Percentiles rank a stretch among this genome's conserved stretches.
Conservation (phyloP, 2,797 vertebrate genomes). For the Botia kubotai region DNA sequence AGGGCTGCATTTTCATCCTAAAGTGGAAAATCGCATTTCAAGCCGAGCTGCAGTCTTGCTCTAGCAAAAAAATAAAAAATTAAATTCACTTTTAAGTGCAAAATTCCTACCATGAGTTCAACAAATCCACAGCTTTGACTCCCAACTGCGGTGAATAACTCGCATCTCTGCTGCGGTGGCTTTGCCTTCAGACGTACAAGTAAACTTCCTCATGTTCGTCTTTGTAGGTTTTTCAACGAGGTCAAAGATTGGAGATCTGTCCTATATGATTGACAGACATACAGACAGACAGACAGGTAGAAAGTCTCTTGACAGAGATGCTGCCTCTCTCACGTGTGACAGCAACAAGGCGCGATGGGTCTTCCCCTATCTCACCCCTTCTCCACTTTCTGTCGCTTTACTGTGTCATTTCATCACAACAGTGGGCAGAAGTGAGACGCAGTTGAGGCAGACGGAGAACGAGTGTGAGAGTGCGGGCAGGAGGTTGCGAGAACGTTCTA, state of each 20-base stretch:
- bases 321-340: too few species aligned
- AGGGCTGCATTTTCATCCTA: background rate
- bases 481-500: conserved; percentile 8
- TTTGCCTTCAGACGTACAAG: background rate
- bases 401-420: conserved; percentile 17
- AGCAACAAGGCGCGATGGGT: conserved; percentile 9
- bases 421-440: conserved; percentile 4
- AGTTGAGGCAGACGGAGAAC: background rate
- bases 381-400: background rate
- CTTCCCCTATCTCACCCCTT: conserved; percentile 24
- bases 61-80: too few species aligned
- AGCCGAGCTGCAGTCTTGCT: conserved; percentile 1
- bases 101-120: too few species aligned
- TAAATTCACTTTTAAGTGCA: too few species aligned
- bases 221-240: background rate
- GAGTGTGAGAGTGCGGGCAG: background rate
- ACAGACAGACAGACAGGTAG: background rate
- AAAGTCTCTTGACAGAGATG: too few species aligned
- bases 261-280: conserved; percentile 13
- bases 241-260: conserved; percentile 1
- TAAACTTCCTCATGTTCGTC: background rate
- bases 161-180: background rate
- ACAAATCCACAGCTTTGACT: too few species aligned
- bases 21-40: conserved; percentile 20
- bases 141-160: conserved; percentile 12